A percentile compares a stretch with the other conserved stretches of the same genome.
phyloP scores from a whole-genome alignment of 2,113 vertebrate species.

The Misgurnus anguillicaudatus region DNA sequence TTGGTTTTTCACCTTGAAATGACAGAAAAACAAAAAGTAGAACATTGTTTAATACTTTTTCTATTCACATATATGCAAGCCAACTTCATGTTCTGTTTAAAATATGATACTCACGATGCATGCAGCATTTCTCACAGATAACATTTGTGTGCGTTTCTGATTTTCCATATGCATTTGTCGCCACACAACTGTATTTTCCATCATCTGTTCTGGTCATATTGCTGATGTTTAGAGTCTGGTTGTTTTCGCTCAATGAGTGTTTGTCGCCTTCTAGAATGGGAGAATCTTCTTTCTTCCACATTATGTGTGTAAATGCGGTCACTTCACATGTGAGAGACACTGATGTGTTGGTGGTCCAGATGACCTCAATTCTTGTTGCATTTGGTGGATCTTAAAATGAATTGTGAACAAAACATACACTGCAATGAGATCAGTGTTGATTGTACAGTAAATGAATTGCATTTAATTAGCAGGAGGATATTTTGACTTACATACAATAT shows the following conservation, averaged over 20 bases:
- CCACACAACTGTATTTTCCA: conserved; percentile 50
- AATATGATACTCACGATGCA: not conserved
- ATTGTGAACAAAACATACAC: not conserved
- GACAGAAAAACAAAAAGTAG: not conserved
- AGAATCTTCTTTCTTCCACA: conserved; percentile 49
- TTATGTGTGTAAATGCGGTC: conserved; percentile 8
- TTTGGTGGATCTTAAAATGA: conserved; percentile 27
- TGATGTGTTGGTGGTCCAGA: not conserved
- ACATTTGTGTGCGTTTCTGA: conserved; percentile 12
- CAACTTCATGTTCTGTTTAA: not conserved
- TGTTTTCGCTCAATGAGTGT: conserved; percentile 33
- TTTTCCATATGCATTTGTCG: not conserved
- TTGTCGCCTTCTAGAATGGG: conserved; percentile 23
- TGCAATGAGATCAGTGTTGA: not conserved
- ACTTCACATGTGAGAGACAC: conserved; percentile 53
- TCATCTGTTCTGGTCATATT: conserved; percentile 44
- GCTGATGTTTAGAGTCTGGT: conserved; percentile 47
- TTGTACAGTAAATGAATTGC: not conserved
- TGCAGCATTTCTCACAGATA: conserved; percentile 42
- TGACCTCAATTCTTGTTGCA: conserved; percentile 5
- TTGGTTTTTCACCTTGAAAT: not conserved
- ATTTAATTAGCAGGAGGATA: not conserved
- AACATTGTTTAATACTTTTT: not conserved
- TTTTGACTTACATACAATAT: conserved; percentile 53
- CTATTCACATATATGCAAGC: not conserved